phyloP scores from a whole-genome alignment of 2,113 vertebrate species.

The Garra rufa region DNA sequence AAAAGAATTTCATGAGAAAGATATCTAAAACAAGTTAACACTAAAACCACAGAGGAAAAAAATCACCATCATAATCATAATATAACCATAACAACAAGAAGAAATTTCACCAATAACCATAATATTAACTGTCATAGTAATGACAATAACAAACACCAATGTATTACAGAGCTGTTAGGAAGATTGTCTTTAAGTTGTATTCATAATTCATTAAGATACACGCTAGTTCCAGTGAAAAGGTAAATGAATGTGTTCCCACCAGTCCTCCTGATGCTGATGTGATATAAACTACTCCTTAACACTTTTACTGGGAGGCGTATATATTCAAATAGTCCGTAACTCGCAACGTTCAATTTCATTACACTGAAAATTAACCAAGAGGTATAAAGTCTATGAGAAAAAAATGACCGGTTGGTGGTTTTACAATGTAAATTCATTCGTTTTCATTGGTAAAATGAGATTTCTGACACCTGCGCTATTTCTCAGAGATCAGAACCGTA shows the following conservation, averaged over 20 bases:
- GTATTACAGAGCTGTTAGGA: conserved; percentile 80
- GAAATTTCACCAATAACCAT: conserved; percentile 82
- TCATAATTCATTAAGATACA: conserved; percentile 55
- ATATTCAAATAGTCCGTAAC: conserved; percentile 9
- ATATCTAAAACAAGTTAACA: conserved; percentile 81
- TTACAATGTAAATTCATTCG: conserved; percentile 3
- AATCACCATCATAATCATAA: conserved; percentile 76
- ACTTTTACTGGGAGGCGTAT: conserved; percentile 42
- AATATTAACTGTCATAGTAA: conserved; percentile 81
- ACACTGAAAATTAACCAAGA: conserved; percentile 41
- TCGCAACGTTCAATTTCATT: conserved; percentile 26
- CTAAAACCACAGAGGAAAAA: conserved; percentile 80
- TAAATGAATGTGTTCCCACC: conserved; percentile 44
- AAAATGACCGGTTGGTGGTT: neutral
- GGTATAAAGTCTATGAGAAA: conserved; percentile 18
- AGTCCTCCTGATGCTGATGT: conserved; percentile 23
- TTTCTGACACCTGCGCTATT: neutral
- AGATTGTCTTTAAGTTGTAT: conserved; percentile 77
- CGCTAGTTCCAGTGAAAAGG: conserved; percentile 43
- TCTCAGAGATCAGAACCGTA: conserved; percentile 9
- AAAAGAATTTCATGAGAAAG: conserved; percentile 74
- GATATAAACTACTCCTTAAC: conserved; percentile 44
- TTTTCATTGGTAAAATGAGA: conserved; percentile 33
- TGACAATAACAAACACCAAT: conserved; percentile 79
- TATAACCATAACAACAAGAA: conserved; percentile 83